These are phyloP conservation scores for Actinostola sp. DNA, from an alignment of 92 coral and sea anemone species.

Conservation along the genomic window DNA sequence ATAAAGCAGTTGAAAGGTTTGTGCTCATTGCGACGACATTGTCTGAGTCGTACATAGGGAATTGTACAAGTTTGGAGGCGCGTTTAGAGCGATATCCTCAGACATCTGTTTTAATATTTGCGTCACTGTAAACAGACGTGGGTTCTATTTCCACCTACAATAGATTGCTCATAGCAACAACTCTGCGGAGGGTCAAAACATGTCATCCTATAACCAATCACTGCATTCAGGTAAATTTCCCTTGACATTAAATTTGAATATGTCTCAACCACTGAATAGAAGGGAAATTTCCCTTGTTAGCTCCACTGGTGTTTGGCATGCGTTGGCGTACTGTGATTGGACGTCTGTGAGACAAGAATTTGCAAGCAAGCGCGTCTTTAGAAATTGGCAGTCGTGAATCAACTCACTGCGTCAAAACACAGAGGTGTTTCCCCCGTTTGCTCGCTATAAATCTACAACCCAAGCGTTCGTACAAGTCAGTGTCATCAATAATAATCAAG, in stretches of 20 bases:
- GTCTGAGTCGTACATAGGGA: too few species aligned
- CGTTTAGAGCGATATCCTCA: too few species aligned
- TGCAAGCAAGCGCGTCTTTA: constrained; percentile 6
- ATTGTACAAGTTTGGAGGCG: too few species aligned
- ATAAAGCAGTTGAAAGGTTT: too few species aligned
- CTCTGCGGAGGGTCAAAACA: not conserved
- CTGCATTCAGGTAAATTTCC: not conserved
- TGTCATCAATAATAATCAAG: not conserved
- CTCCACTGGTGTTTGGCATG: not conserved
- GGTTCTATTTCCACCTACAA: not conserved
- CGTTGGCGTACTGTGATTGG: constrained; percentile 12
- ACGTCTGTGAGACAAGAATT: not conserved
- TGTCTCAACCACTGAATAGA: not conserved
- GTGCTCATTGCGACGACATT: too few species aligned
- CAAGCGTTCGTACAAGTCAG: not conserved
- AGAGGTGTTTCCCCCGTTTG: constrained; percentile 21
- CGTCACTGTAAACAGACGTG: not conserved
- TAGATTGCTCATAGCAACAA: not conserved
- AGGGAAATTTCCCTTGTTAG: constrained; percentile 23
- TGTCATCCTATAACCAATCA: not conserved
- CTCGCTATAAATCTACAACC: constrained; percentile 3
- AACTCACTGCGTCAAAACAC: not conserved
- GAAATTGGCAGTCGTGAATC: constrained; percentile 13
- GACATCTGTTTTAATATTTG: too few species aligned
- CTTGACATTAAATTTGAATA: not conserved